A percentile compares a stretch with the other conserved stretches of the same genome.
These are phyloP conservation scores for Drusus annulatus DNA, from an alignment of 1,140 invertebrate species.

Conservation along the genomic window DNA sequence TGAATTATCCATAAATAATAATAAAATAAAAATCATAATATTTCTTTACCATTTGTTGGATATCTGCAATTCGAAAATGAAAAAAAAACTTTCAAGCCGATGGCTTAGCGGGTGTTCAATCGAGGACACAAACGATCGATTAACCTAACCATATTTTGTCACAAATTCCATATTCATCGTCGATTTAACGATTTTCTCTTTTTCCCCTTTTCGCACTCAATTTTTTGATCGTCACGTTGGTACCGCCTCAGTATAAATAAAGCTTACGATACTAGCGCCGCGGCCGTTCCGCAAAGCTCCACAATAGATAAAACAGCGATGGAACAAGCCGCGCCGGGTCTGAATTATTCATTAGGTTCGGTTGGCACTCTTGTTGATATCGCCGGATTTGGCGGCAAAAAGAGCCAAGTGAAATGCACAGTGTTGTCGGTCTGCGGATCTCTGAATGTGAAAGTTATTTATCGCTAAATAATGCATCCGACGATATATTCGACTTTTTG, in stretches of 20 bases:
- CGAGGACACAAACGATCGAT: neutral
- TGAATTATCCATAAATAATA: too few relatives aligned
- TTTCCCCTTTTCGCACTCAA: neutral
- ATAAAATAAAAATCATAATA: too few relatives aligned
- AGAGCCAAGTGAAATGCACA: conserved; percentile 43
- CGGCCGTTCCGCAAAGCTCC: conserved; percentile 55
- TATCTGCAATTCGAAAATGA: too few relatives aligned
- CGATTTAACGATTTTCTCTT: neutral
- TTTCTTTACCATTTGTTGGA: too few relatives aligned
- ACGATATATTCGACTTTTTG: conserved; percentile 6
- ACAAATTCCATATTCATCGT: neutral
- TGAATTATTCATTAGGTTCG: conserved; percentile 7
- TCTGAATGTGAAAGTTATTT: neutral
- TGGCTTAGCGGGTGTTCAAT: too few relatives aligned
- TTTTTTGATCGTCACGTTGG: neutral
- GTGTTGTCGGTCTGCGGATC: conserved; percentile 9
- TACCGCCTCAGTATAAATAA: conserved; percentile 50
- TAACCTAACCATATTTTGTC: neutral
- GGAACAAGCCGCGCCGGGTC: conserved; percentile 54
- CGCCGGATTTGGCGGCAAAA: conserved; percentile 55
- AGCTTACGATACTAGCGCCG: conserved; percentile 52
- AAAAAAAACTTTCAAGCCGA: too few relatives aligned
- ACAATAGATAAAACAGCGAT: conserved; percentile 60
- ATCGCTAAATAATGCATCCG: conserved; percentile 8
- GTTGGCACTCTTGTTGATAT: conserved; percentile 54